Conservation (phyloP, 2,113 vertebrate species). For the Forbesichthys papilliferus region DNA sequence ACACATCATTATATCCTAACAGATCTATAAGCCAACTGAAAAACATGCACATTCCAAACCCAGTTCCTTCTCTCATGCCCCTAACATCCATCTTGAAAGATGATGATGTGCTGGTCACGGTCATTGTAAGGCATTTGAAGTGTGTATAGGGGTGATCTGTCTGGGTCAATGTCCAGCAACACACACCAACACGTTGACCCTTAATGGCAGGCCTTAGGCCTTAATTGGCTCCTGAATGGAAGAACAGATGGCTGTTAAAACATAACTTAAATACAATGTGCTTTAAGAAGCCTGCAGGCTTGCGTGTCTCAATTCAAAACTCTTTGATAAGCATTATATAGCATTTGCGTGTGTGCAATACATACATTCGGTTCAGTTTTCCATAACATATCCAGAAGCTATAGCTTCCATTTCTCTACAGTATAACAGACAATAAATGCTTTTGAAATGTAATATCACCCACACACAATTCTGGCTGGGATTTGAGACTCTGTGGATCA, state of each 20-base stretch:
- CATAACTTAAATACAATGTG: constrained; percentile 19
- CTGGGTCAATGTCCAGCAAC: constrained; percentile 55
- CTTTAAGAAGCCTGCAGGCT: constrained; percentile 15
- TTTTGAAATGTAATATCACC: neutral
- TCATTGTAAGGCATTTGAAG: constrained; percentile 62
- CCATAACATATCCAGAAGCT: neutral
- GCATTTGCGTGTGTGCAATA: neutral
- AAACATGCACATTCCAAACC: constrained; percentile 28
- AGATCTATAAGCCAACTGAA: neutral
- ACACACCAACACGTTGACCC: constrained; percentile 44
- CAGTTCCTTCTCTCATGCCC: constrained; percentile 30
- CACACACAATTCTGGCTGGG: constrained; percentile 5
- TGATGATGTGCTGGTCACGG: constrained; percentile 50
- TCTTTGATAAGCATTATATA: neutral
- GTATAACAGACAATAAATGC: neutral
- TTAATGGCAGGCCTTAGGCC: constrained; percentile 39
- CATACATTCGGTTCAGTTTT: too few species aligned
- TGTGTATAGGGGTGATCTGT: constrained; percentile 51
- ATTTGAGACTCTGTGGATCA: constrained; percentile 9
- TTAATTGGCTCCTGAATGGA: constrained; percentile 57
- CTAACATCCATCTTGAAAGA: constrained; percentile 56
- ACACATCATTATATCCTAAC: neutral
- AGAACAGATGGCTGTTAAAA: constrained; percentile 71
- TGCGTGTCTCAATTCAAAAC: neutral
- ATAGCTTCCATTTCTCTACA: neutral